Evolutionary conservation across 2,888 invertebrate genomes (phyloP).

Genomic region (Nemotelus nigrinus): DNA sequence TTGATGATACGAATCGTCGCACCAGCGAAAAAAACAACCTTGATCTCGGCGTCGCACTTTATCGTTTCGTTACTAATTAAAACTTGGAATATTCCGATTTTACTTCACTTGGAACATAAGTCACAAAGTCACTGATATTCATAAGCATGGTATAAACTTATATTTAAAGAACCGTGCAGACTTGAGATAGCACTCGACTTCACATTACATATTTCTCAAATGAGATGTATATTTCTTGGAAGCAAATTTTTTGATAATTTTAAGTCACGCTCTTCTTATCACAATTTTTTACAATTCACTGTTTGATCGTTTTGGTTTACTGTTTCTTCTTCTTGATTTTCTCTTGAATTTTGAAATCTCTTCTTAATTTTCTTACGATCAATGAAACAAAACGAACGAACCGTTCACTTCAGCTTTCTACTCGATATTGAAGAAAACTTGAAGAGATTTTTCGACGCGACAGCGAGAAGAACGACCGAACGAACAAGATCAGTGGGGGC

Average conservation of each 20-base stretch:
- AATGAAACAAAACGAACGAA: conserved; percentile 31
- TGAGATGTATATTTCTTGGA: not conserved
- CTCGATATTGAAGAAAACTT: conserved; percentile 40
- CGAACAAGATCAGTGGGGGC: conserved; percentile 37
- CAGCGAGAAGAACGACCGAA: too few relatives aligned
- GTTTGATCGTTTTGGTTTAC: not conserved
- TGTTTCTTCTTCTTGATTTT: not conserved
- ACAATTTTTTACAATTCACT: not conserved
- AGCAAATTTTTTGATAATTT: not conserved
- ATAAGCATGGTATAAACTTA: conserved; percentile 22
- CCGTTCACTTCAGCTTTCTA: conserved; percentile 45
- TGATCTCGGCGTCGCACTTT: too few relatives aligned
- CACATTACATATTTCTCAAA: not conserved
- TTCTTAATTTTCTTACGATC: not conserved
- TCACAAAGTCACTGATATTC: conserved; percentile 41
- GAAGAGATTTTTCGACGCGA: conserved; percentile 25
- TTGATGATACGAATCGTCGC: too few relatives aligned
- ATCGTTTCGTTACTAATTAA: too few relatives aligned
- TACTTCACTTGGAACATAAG: too few relatives aligned
- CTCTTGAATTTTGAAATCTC: not conserved
- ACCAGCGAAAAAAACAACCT: too few relatives aligned
- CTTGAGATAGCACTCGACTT: conserved; percentile 22
- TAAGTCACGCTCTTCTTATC: conserved; percentile 2
- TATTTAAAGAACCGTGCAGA: not conserved
- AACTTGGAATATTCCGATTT: too few relatives aligned